phyloP scores from a whole-genome alignment of 2,113 vertebrate genomes.

The Gambusia affinis region DNA sequence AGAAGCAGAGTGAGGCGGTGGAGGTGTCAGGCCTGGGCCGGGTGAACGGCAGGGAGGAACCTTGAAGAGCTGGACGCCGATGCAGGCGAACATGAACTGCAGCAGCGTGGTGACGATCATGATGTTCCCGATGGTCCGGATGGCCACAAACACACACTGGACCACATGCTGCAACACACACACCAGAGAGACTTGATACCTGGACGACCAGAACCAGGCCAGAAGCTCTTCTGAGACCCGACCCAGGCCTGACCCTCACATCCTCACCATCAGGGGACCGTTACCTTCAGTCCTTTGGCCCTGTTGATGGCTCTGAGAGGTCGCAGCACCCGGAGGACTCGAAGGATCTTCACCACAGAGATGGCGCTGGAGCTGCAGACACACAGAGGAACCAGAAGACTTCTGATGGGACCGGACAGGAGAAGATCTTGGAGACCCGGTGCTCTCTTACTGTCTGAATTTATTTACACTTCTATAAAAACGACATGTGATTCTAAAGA shows the following conservation, averaged over 20 bases:
- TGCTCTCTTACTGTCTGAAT: too few relatives aligned
- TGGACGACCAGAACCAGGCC: not conserved
- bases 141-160: conserved; percentile 94
- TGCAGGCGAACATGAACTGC: conserved; percentile 96
- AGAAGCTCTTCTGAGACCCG: not conserved
- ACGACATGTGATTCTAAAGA: too few relatives aligned
- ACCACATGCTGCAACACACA: conserved; percentile 86
- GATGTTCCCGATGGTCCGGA: conserved; percentile 93
- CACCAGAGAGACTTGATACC: not conserved
- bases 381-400: not conserved
- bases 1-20: not conserved
- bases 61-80: conserved; percentile 96
- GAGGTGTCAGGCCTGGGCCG: too few relatives aligned
- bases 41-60: conserved; percentile 57
- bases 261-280: not conserved
- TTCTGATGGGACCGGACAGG: too few relatives aligned
- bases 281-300: conserved; percentile 93
- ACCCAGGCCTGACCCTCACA: not conserved
- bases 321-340: conserved; percentile 88
- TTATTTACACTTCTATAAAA: too few relatives aligned
- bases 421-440: too few relatives aligned
- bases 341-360: conserved; percentile 93
- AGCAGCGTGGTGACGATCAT: conserved; percentile 92
- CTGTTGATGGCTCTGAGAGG: conserved; percentile 94
- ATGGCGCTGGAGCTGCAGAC: conserved; percentile 89